Evolutionary conservation across 2,888 invertebrate species (phyloP).

Genomic region (Erebia ligea): DNA sequence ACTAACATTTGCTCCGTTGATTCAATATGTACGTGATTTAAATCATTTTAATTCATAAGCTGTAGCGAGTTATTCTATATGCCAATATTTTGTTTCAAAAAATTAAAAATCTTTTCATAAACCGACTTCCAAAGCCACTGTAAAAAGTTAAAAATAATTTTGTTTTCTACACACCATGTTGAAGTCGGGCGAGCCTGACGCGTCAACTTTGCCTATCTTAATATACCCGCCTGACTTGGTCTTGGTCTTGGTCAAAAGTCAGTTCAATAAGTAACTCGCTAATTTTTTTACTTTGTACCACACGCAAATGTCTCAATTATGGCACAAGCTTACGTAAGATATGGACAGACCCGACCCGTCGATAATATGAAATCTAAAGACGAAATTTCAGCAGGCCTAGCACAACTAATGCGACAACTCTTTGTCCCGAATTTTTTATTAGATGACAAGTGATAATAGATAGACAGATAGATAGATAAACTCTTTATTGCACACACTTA

Average conservation of each 20-base stretch:
- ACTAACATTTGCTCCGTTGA: conserved; percentile 1
- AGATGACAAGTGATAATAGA: too few species aligned
- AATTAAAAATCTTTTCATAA: too few species aligned
- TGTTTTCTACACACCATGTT: too few species aligned
- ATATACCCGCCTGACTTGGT: too few species aligned
- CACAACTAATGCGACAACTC: too few species aligned
- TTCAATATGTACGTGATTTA: neutral
- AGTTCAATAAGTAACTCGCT: neutral
- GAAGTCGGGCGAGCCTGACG: too few species aligned
- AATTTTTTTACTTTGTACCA: neutral
- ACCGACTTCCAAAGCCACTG: neutral
- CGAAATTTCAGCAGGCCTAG: neutral
- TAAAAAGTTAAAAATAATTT: too few species aligned
- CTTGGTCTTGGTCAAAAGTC: neutral
- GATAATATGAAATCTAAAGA: neutral
- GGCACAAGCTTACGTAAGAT: neutral
- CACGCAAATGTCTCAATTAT: conserved; percentile 1
- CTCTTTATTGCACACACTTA: too few species aligned
- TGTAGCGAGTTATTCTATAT: neutral
- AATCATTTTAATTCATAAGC: neutral
- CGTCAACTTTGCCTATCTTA: too few species aligned
- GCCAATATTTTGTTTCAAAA: too few species aligned
- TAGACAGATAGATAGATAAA: too few species aligned
- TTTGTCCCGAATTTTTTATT: too few species aligned
- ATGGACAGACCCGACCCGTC: neutral